Conservation (phyloP, 2,888 invertebrate species). For the Hypercompe scribonia region DNA sequence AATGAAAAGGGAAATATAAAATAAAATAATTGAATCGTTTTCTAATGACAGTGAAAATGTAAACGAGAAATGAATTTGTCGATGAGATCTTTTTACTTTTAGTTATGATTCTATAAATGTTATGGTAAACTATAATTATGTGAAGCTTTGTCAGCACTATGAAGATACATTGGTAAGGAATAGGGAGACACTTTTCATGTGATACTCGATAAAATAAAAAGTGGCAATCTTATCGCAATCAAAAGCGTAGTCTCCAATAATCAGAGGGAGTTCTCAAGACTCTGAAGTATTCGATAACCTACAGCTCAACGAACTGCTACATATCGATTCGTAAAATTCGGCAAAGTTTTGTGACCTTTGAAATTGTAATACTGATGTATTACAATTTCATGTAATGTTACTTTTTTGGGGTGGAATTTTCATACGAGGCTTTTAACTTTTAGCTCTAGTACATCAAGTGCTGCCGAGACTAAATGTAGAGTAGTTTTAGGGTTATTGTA, state of each 20-base stretch:
- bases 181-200: not conserved
- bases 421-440: not conserved
- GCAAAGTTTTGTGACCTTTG: not conserved
- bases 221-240: not conserved
- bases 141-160: not conserved
- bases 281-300: not conserved
- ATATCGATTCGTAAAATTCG: conserved; percentile 5
- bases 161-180: not conserved
- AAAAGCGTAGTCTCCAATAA: not conserved
- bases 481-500: not conserved
- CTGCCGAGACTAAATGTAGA: not conserved
- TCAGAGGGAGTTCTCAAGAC: not conserved
- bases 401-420: not conserved
- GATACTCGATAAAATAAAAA: not conserved
- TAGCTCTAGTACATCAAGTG: not conserved
- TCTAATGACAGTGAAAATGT: conserved; percentile 31
- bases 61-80: conserved; percentile 25
- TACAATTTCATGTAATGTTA: not conserved
- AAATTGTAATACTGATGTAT: not conserved
- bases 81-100: not conserved
- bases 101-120: not conserved
- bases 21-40: conserved; percentile 67
- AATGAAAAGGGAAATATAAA: conserved; percentile 68
- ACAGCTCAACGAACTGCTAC: conserved; percentile 14
- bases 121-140: not conserved